Evolutionary conservation across 2,113 vertebrate genomes (phyloP), one percentile per base, ranked within the genome.

Genomic region (Megaleporinus macrocephalus): DNA sequence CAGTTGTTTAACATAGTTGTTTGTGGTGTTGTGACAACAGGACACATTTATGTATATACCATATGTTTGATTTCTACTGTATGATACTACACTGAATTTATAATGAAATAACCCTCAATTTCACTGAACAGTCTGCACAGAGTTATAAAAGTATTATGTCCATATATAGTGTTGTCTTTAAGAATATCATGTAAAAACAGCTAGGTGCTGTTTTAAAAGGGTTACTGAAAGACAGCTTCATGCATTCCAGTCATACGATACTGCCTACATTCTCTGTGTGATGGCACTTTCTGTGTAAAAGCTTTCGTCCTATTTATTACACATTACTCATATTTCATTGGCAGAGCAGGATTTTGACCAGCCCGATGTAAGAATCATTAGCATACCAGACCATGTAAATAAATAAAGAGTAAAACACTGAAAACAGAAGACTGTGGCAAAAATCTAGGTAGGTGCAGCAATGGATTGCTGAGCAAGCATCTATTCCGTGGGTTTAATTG

Each of bases 201-300:
- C 61, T 51, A 51, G 53, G 61, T 66, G 73, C 79, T 75, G 49
- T 55, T 55, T 74, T 66, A 66, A 81, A n/a, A 74, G 30, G 61
- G 33, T 81, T 81, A 68, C 47, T 36, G 65, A 27, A 44, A 68
- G 66, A 51, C 7, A 51, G 26, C 27, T 27, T 49, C 71, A 1
- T 79, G 18, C 63, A 44, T 44, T 24, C 22, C 30, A 36, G 20
- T 69, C 49, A n/a, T 15, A 55, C 18, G 53, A 27, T 59, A 80
- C 79, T 80, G 79, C 79, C 79, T 57, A 36, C 71, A 29, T 41
- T 66, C 29, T 61, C 13, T 36, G 36, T 36, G 36, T 61, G 18
- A 44, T 41, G 16, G 26, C 51, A 69, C 30, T 16, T 1, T 57
- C 14, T 27, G 66, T 71, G 51, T 44, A 78, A 63, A 76, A 27